Conservation (phyloP, 2,113 vertebrate species). For the Xiphias gladius region DNA sequence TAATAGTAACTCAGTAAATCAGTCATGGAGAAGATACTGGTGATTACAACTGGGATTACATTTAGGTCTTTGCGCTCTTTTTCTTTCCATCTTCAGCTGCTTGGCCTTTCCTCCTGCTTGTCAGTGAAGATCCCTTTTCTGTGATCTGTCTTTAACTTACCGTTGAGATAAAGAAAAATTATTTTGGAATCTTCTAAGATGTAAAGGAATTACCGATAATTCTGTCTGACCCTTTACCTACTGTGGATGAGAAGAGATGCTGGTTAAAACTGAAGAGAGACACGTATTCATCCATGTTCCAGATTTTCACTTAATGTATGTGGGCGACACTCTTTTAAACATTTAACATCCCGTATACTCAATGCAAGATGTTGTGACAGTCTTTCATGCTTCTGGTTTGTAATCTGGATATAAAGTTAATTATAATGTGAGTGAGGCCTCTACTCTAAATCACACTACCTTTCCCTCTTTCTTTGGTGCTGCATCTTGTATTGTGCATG, state of each 20-base stretch:
- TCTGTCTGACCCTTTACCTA: too few species aligned
- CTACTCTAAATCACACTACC: too few species aligned
- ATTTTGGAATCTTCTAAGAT: background rate
- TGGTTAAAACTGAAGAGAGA: too few species aligned
- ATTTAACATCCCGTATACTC: background rate
- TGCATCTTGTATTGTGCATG: background rate
- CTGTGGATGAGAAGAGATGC: too few species aligned
- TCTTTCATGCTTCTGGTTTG: too few species aligned
- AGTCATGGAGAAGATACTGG: constrained; percentile 14
- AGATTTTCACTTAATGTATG: too few species aligned
- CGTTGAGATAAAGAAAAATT: background rate
- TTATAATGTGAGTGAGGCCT: too few species aligned
- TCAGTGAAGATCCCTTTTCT: background rate
- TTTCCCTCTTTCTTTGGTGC: too few species aligned
- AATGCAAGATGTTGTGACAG: background rate
- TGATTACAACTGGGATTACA: constrained; percentile 9
- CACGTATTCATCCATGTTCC: too few species aligned
- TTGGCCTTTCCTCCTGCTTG: background rate
- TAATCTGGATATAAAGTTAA: too few species aligned
- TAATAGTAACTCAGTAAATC: constrained; percentile 22
- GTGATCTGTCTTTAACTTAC: background rate
- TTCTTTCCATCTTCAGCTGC: background rate
- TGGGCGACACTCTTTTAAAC: too few species aligned
- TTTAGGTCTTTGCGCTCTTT: constrained; percentile 13
- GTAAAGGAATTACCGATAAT: too few species aligned